Percentiles rank a stretch among this genome's conserved stretches.
Conservation (phyloP, 2,888 invertebrate species). For the Kuschelorhynchus macadamiae region DNA sequence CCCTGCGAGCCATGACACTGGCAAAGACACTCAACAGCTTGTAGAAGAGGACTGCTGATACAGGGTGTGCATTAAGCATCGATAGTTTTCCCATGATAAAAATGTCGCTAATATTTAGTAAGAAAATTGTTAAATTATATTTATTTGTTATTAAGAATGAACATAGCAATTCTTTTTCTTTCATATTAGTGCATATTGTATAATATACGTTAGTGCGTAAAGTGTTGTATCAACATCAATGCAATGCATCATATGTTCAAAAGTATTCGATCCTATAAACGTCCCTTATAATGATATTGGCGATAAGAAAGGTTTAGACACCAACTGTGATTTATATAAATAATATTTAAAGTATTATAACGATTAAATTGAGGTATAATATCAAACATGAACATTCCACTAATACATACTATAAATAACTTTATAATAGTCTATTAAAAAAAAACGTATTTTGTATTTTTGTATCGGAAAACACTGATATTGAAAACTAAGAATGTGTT, state of each 20-base stretch:
- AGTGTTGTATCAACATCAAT: no score
- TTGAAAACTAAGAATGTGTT: no score
- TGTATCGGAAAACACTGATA: background rate
- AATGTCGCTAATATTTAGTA: background rate
- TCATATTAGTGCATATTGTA: no score
- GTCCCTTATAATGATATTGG: no score
- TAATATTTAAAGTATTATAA: conserved; percentile 17
- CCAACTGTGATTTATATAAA: conserved; percentile 42
- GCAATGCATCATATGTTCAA: no score
- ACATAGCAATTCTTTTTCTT: no score
- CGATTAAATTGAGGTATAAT: conserved; percentile 1
- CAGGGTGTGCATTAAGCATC: conserved; percentile 33
- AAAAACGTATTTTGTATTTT: conserved; percentile 11
- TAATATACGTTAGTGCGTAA: no score
- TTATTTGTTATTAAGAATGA: no score
- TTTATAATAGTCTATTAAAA: background rate
- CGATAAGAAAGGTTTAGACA: background rate
- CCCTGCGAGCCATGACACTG: conserved; percentile 86
- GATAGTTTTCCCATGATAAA: conserved; percentile 2
- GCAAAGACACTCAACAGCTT: conserved; percentile 91
- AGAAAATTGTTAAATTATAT: no score
- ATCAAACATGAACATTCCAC: conserved; percentile 16
- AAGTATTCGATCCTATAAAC: no score
- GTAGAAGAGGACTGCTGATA: conserved; percentile 88
- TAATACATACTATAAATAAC: conserved; percentile 4